A percentile compares a stretch with the other conserved stretches of the same genome.
Conservation (phyloP, 2,797 vertebrate species). For the Cyclura pinguis region DNA sequence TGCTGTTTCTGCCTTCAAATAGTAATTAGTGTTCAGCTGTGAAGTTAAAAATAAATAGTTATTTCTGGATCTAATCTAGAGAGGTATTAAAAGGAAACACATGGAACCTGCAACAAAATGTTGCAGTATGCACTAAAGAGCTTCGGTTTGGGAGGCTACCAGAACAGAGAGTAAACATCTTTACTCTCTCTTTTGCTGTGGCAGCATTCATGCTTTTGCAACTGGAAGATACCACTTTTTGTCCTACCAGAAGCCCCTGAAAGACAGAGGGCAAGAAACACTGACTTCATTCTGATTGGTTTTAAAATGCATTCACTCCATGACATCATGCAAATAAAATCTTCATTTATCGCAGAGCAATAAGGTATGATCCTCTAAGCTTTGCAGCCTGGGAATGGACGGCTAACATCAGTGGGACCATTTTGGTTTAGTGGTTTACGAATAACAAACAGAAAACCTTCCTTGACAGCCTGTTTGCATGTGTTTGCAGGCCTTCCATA, state of each 20-base stretch:
- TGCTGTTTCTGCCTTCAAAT: not conserved
- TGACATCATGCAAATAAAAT: not conserved
- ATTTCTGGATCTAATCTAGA: not conserved
- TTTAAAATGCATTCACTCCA: not conserved
- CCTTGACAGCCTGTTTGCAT: not conserved
- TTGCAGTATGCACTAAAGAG: not conserved
- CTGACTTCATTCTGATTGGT: not conserved
- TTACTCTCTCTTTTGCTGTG: not conserved
- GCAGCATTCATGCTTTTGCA: not conserved
- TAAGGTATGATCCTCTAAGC: not conserved
- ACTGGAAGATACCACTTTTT: not conserved
- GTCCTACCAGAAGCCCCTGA: not conserved
- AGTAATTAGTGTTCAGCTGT: not conserved
- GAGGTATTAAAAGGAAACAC: not conserved
- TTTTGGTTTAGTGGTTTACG: not conserved
- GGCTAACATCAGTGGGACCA: not conserved
- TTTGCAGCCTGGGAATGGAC: not conserved
- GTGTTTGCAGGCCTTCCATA: too few species aligned
- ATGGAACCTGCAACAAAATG: not conserved
- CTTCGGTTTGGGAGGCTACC: not conserved
- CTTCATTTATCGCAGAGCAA: not conserved
- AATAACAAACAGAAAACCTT: not conserved
- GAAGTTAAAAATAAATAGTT: not conserved
- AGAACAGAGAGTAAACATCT: not conserved
- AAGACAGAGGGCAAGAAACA: not conserved